phyloP scores from a whole-genome alignment of 2,797 vertebrate genomes.

The Poeciliopsis infans region DNA sequence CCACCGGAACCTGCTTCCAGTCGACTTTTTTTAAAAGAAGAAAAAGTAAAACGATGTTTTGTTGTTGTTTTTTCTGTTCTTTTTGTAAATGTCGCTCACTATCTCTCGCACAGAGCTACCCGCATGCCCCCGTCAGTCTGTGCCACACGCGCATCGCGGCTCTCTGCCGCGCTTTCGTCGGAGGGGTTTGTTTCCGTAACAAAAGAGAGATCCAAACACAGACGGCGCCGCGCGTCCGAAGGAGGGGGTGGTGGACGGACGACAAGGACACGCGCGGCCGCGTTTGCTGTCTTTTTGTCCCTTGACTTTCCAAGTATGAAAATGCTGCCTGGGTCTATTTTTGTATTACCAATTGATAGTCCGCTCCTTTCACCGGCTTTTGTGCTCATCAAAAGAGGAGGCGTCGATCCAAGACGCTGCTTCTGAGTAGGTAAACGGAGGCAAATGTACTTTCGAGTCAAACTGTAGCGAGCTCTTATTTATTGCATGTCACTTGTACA shows the following conservation, averaged over 20 bases:
- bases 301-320: conserved; percentile 69
- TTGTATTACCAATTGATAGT: conserved; percentile 74
- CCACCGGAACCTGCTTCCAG: conserved; percentile 46
- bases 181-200: conserved; percentile 73
- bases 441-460: conserved; percentile 58
- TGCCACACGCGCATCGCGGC: conserved; percentile 42
- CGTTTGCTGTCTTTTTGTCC: conserved; percentile 65
- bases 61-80: conserved; percentile 1
- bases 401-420: conserved; percentile 69
- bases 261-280: conserved; percentile 35
- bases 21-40: conserved; percentile 53
- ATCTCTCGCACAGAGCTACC: conserved; percentile 38
- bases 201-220: conserved; percentile 61
- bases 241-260: conserved; percentile 46
- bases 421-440: conserved; percentile 60
- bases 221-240: conserved; percentile 52
- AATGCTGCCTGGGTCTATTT: conserved; percentile 80
- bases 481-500: conserved; percentile 82
- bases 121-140: conserved; percentile 67
- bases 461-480: conserved; percentile 70
- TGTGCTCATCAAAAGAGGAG: conserved; percentile 74
- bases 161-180: conserved; percentile 25
- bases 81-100: conserved; percentile 61
- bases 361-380: conserved; percentile 66
- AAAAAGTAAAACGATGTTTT: neutral